Evolutionary conservation across 2,888 invertebrate genomes (phyloP), one percentile per base, ranked within the genome.

Genomic region (Chrysolina haemoptera): DNA sequence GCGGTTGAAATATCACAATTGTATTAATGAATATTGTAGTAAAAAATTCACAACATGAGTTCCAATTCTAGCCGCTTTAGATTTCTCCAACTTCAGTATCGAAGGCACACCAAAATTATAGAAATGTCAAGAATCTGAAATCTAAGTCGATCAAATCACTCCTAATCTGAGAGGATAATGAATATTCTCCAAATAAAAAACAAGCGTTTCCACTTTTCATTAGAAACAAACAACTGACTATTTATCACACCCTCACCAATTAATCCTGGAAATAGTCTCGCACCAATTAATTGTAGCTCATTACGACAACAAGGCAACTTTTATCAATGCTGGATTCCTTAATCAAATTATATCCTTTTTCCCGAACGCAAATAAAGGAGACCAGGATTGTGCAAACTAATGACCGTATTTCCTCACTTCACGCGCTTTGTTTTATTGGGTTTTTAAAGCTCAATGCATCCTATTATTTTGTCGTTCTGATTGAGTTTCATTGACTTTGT

Each of bases 301-400:
- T 53, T 11, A 35, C 53, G 18, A 20, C 53, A 53, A 53, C 53
- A 53, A 53, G 53, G 53, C 53, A 20, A 6, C 53, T 20, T 53
- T 53, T 11, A 53, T 53, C 53, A 53, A 53, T 11, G 53, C 53
- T 53, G 53, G 20, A 53, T 53, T 20, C 53, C 20, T 20, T 53
- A 53, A 53, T 53, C 20, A 53, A 53, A 53, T 53, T 53, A 53
- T 53, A 20, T 20, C 53, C 53, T 53, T 53, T 53, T 53, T 53
- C 20, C 18, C 53, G 20, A 50, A 20, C 53, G 53, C 53, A 20
- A 53, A 53, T 53, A 53, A 53, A 2, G 53, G 20, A 9, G 18
- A 53, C 18, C 53, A 11, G 50, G 16, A 53, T 16, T 18, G 18
- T 5, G 50, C 6, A 20, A 53, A 53, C 53, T 53, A 53, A 53